phyloP scores from a whole-genome alignment of 2,113 vertebrate species.

The Marmota monax region DNA sequence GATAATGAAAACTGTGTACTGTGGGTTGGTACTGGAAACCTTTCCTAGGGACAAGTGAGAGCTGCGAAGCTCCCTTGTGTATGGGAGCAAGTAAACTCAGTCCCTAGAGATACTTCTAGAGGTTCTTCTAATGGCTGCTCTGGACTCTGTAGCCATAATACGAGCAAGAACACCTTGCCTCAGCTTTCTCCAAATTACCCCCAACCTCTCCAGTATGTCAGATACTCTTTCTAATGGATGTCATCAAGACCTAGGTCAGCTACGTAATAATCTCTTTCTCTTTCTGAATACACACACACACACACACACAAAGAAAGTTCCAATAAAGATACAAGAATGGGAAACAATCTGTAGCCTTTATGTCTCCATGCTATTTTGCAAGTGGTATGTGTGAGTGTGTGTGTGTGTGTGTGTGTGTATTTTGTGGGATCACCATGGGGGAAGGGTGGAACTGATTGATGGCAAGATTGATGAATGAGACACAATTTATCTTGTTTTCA shows the following conservation, averaged over 20 bases:
- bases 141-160: too few species aligned
- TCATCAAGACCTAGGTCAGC: too few species aligned
- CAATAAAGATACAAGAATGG: background rate
- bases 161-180: too few species aligned
- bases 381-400: background rate
- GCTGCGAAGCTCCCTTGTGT: background rate
- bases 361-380: background rate
- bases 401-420: background rate
- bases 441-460: background rate
- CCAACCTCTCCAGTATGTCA: too few species aligned
- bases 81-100: background rate
- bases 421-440: background rate
- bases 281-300: too few species aligned
- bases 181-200: too few species aligned
- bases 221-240: too few species aligned
- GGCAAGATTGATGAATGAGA: slow-evolving; percentile 28
- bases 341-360: background rate
- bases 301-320: background rate
- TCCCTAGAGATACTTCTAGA: too few species aligned
- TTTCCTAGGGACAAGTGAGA: background rate
- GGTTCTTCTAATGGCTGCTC: too few species aligned
- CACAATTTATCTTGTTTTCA: slow-evolving; percentile 46
- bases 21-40: background rate
- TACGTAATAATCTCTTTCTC: too few species aligned
- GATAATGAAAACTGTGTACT: background rate